Conservation (phyloP, 1,140 invertebrate species). For the Paraescarpia echinospica region DNA sequence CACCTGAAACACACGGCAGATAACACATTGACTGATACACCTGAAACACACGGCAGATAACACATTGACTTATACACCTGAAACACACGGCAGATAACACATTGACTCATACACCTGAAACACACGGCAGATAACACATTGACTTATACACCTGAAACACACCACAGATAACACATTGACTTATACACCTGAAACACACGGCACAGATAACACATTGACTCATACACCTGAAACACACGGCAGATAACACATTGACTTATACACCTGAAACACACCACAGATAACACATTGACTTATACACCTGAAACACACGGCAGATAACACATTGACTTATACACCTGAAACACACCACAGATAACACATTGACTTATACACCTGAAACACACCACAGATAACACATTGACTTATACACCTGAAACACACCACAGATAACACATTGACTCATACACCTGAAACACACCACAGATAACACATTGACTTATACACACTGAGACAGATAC, state of each 20-base stretch:
- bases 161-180: background rate
- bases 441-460: too few relatives aligned
- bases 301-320: background rate
- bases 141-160: background rate
- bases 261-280: background rate
- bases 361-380: too few relatives aligned
- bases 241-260: background rate
- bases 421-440: too few relatives aligned
- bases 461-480: too few relatives aligned
- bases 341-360: too few relatives aligned
- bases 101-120: conserved; percentile 81
- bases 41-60: conserved; percentile 16
- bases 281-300: background rate
- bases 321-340: too few relatives aligned
- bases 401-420: too few relatives aligned
- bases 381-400: too few relatives aligned
- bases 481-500: too few relatives aligned
- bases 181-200: conserved; percentile 1
- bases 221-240: background rate
- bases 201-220: background rate
- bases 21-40: background rate
- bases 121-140: background rate
- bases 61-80: background rate
- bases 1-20: background rate
- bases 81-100: too few relatives aligned